Evolutionary conservation across 2,113 vertebrate genomes (phyloP).

Genomic region (Phylloscopus whistleri): DNA sequence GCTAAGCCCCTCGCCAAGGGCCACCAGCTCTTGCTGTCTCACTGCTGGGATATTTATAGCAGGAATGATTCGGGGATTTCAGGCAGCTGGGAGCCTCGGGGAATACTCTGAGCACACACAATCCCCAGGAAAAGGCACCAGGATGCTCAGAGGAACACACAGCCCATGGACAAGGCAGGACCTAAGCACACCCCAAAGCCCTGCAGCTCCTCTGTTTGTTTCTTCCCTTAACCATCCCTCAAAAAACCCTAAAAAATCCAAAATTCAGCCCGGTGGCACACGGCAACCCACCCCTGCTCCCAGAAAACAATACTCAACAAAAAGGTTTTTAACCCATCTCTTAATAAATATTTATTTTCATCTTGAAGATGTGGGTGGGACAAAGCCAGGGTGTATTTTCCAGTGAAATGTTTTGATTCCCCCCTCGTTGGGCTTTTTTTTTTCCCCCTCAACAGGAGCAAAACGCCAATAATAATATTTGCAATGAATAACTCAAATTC

Average conservation of each 20-base stretch:
- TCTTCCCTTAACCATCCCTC: background rate
- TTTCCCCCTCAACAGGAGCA: background rate
- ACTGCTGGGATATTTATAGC: background rate
- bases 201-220: background rate
- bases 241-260: background rate
- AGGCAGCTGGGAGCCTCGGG: background rate
- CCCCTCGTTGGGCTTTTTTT: background rate
- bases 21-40: background rate
- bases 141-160: background rate
- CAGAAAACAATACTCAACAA: background rate
- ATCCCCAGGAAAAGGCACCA: accelerated
- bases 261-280: background rate
- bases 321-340: slow-evolving; percentile 26
- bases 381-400: slow-evolving; percentile 6
- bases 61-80: background rate
- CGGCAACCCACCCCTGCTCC: background rate
- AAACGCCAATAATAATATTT: slow-evolving; percentile 64
- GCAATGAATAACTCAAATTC: slow-evolving; percentile 58
- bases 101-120: background rate
- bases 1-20: background rate
- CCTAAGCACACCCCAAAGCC: background rate
- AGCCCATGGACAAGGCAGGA: background rate
- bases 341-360: background rate
- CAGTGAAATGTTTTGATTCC: slow-evolving; percentile 53
- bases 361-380: background rate